Evolutionary conservation across 2,888 invertebrate genomes (phyloP).

Genomic region (Nematopogon swammerdamellus): DNA sequence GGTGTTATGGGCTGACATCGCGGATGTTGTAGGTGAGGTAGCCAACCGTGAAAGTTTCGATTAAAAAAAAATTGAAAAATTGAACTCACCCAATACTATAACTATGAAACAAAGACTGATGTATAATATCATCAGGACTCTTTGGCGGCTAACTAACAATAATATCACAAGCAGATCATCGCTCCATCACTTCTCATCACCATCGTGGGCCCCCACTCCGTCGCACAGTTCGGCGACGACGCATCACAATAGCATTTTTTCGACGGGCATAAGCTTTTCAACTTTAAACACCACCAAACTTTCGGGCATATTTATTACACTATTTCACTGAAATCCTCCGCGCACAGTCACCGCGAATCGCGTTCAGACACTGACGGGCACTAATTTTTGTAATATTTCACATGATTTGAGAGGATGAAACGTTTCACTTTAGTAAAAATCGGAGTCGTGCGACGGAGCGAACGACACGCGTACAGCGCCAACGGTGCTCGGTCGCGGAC

Average conservation of each 20-base stretch:
- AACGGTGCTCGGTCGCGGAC: constrained; percentile 36
- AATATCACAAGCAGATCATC: constrained; percentile 35
- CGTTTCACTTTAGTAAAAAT: background rate
- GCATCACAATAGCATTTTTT: background rate
- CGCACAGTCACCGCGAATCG: background rate
- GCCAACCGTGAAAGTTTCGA: too few relatives aligned
- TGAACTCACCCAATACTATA: constrained; percentile 53
- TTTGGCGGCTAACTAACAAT: constrained; percentile 55
- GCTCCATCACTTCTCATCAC: background rate
- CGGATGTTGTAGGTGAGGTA: too few relatives aligned
- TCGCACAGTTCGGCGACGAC: background rate
- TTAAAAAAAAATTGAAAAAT: too few relatives aligned
- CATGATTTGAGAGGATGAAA: background rate
- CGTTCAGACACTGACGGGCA: background rate
- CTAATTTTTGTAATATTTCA: background rate
- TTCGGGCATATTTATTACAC: background rate
- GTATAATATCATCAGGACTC: constrained; percentile 57
- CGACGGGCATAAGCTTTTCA: background rate
- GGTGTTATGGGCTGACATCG: too few relatives aligned
- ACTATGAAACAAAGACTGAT: constrained; percentile 56
- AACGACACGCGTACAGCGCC: constrained; percentile 32
- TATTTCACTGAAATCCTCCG: background rate
- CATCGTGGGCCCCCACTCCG: background rate
- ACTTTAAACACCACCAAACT: background rate
- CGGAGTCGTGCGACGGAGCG: constrained; percentile 20